phyloP scores from a whole-genome alignment of 1,140 invertebrate species.

The Eciton burchellii region DNA sequence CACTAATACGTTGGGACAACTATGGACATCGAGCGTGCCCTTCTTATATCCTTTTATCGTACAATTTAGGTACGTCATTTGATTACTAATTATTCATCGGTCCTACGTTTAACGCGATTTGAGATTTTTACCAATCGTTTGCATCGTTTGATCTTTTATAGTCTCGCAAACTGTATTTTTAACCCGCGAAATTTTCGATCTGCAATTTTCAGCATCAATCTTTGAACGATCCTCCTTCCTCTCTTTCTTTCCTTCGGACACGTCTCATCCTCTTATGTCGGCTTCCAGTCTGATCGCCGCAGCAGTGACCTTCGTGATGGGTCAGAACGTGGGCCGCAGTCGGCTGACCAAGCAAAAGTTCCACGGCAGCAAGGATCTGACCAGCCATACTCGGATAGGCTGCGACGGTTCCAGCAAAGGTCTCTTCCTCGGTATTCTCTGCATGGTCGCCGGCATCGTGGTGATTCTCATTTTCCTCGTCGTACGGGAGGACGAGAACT shows the following conservation, averaged over 20 bases:
- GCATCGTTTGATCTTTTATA: not conserved
- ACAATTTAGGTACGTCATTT: conserved; percentile 86
- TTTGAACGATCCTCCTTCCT: no score
- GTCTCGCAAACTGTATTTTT: no score
- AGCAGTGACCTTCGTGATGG: conserved; percentile 88
- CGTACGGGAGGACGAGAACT: conserved; percentile 87
- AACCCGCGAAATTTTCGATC: no score
- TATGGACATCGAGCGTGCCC: conserved; percentile 88
- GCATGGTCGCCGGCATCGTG: conserved; percentile 87
- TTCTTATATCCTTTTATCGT: conserved; percentile 89
- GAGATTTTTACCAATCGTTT: not conserved
- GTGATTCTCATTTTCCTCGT: conserved; percentile 89
- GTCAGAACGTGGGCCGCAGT: conserved; percentile 86
- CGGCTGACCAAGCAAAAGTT: conserved; percentile 81
- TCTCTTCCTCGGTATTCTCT: conserved; percentile 87
- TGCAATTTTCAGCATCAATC: no score
- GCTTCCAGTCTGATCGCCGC: conserved; percentile 87
- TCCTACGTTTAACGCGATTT: no score
- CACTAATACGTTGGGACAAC: conserved; percentile 87
- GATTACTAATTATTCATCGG: not conserved
- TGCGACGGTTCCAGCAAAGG: conserved; percentile 88
- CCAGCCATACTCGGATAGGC: conserved; percentile 81
- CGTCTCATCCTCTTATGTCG: not conserved
- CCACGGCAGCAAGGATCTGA: conserved; percentile 79
- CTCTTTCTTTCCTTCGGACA: no score